These are phyloP conservation scores for Rattus norvegicus DNA, from an alignment of 2,113 vertebrate genomes.

Conservation along the genomic window DNA sequence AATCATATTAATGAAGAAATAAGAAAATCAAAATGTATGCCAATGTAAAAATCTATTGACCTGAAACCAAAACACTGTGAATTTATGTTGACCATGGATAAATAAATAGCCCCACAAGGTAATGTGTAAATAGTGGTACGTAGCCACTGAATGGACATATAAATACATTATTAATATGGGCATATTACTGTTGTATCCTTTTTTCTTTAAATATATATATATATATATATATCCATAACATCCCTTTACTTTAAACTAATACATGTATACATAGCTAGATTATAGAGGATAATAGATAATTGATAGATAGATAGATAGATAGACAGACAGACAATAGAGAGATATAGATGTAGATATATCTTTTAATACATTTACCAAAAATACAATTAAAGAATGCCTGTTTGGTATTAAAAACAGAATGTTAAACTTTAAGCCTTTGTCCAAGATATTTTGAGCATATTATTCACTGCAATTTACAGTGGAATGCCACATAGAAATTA, in stretches of 20 bases:
- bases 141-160: background rate
- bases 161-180: background rate
- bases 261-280: background rate
- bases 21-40: background rate
- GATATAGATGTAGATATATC: background rate
- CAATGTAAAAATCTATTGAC: background rate
- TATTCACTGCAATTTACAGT: background rate
- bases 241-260: background rate
- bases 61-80: background rate
- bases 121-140: background rate
- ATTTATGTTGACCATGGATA: background rate
- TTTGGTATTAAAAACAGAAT: constrained; percentile 25
- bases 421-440: background rate
- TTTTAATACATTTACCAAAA: background rate
- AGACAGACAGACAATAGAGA: too few relatives aligned
- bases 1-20: background rate
- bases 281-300: background rate
- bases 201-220: background rate
- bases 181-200: background rate
- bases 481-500: background rate
- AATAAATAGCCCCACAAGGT: background rate
- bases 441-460: background rate
- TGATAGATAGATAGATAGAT: background rate
- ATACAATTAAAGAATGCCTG: background rate
- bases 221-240: background rate